Base-by-base conservation (phyloP, 2,797 vertebrate genomes). In the Alcedo atthis region DNA sequence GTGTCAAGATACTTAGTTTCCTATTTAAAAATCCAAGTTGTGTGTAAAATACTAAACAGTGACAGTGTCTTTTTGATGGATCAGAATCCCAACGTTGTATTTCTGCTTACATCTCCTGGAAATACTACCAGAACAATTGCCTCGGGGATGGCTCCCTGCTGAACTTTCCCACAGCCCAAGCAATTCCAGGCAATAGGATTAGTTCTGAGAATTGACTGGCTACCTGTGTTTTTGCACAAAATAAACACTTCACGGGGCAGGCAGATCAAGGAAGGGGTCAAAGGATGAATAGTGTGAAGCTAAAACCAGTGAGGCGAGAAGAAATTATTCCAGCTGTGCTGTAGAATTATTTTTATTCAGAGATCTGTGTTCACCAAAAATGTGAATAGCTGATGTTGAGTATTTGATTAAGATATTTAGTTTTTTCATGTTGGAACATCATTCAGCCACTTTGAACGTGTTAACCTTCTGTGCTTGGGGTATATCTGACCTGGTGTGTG, bases 141-240 rank as follows among this genome's bases (percentile, higher is more conserved):
- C 7, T 35, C 5, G 5, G 59, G 16, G 4, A 6, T 76, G 15
- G 12, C 11, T 89, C 18, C 16, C 22, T 89, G 54, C 33, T 79
- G 58, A 74, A 87, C 33, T 33, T 87, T 63, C 22, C 76, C n/a
- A 64, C 73, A 74, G 40, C 6, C 76, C 30, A 45, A 58, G 49
- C 32, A 88, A 81, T 64, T 86, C 12, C 13, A 73, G 54, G 64
- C 61, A 74, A 68, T 30, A 70, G 54, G 64, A 74, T 86, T 83
- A 89, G 37, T 61, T 77, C 24, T 2, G n/a, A 71, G 69, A 80
- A 64, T 25, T 80, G 63, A 67, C 43, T 58, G 45, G 15, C 58
- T 82, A 40, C 37, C n/a, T 66, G 42, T 4, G 1, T 43, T 11
- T 53, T 59, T 53, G 20, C 49, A 22, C 55, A 66, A 81, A 69